These are phyloP conservation scores for Cephus pygmeus DNA, from an alignment of 2,888 invertebrate genomes.

Conservation along the genomic window DNA sequence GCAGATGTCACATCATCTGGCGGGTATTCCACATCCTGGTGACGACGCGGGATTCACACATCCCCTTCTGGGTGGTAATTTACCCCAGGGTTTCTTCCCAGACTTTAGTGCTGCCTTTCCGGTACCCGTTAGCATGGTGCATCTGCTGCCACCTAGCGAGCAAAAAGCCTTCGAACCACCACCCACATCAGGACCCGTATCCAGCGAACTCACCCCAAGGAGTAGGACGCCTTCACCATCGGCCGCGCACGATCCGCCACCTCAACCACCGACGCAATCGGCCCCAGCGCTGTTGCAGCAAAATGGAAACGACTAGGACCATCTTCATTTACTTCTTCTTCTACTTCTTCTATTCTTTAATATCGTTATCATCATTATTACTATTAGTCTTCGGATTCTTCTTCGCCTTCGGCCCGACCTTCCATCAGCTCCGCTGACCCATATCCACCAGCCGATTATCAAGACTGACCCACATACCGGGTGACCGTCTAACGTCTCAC, in stretches of 20 bases:
- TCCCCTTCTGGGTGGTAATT: constrained; percentile 51
- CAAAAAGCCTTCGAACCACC: constrained; percentile 75
- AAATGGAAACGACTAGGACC: constrained; percentile 81
- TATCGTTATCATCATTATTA: not conserved
- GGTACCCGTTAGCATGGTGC: constrained; percentile 86
- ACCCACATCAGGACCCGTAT: constrained; percentile 27
- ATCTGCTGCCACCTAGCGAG: constrained; percentile 83
- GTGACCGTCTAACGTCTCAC: too few species aligned
- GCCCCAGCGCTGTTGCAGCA: constrained; percentile 78
- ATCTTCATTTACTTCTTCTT: not conserved
- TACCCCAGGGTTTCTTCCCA: constrained; percentile 84
- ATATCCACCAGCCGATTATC: too few species aligned
- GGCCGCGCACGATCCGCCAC: constrained; percentile 57
- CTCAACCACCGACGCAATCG: constrained; percentile 71
- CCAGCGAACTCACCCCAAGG: constrained; percentile 31
- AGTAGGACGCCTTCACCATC: constrained; percentile 56
- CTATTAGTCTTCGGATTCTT: not conserved
- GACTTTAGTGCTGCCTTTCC: constrained; percentile 85
- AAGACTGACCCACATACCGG: too few species aligned
- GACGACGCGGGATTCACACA: constrained; percentile 49
- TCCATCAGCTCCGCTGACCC: too few species aligned
- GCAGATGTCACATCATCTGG: constrained; percentile 50
- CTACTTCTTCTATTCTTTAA: not conserved
- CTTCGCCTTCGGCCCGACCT: not conserved
- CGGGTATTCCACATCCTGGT: constrained; percentile 49